Conservation (phyloP, 2,888 invertebrate species). For the Meteorus cinctellus region DNA sequence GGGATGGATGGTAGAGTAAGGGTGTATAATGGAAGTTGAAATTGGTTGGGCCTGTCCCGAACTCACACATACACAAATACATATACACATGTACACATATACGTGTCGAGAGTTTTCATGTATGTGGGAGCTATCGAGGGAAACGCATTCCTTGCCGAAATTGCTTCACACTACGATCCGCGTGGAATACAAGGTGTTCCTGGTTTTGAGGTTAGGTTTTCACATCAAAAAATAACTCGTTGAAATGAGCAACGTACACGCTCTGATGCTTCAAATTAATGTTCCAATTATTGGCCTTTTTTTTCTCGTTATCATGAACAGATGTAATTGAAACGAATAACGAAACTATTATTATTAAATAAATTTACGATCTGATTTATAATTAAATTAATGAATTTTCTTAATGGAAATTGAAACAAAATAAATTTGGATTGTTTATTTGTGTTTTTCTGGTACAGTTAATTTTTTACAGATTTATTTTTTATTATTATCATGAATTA, state of each 20-base stretch:
- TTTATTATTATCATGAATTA: no score
- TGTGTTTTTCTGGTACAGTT: no score
- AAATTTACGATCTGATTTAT: no score
- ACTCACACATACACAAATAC: conserved; percentile 49
- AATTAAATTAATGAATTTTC: no score
- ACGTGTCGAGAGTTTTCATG: not conserved
- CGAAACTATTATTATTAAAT: no score
- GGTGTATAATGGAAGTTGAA: conserved; percentile 73
- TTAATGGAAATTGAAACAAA: no score
- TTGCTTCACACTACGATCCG: conserved; percentile 67
- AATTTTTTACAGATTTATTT: no score
- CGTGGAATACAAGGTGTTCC: conserved; percentile 52
- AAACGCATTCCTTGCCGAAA: conserved; percentile 72
- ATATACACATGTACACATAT: conserved; percentile 23
- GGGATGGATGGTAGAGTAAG: conserved; percentile 57
- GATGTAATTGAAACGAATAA: no score
- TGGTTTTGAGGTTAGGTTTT: conserved; percentile 66
- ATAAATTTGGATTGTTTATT: no score
- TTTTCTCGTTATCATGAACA: not conserved
- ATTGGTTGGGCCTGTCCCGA: conserved; percentile 72
- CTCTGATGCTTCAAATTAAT: not conserved
- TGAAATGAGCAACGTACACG: not conserved
- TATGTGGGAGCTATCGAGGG: conserved; percentile 66
- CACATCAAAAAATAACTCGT: conserved; percentile 65
- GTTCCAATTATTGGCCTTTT: not conserved